Evolutionary conservation across 2,113 vertebrate species (phyloP), one percentile per base, ranked within the genome.

Genomic region (Paedocypris sp.): DNA sequence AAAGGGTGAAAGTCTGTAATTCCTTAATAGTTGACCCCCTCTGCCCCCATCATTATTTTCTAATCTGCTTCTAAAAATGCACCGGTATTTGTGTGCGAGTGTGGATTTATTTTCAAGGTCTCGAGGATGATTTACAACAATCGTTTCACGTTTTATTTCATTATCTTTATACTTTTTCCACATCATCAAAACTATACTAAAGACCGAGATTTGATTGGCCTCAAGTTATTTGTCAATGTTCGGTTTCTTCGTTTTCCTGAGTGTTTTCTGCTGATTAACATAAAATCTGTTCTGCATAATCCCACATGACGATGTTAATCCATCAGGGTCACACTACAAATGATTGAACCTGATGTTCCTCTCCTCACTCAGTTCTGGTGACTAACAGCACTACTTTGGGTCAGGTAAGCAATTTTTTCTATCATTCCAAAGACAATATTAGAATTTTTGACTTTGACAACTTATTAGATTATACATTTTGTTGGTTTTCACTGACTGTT

Each of bases 281-380:
- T 76, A 72, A 86, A 85, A 82, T 72, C 78, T 73, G 78, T 54
- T 42, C 35, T 82, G 75, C 81, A 80, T 89, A 85, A 87, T 90
- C 88, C 83, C 85, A 78, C 82, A 88, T 93, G 91, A 91, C 85
- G 79, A 64, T 51, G 70, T 75, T 93, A 91, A 93, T 91, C 88
- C 85, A 64, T 75, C 72, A 65, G 84, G 75, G 82, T 81, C 75
- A 74, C 73, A 41, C 75, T 87, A 85, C 86, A 88, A 88, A 86
- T 74, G 80, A 79, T 70, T 80, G 57, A 64, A 52, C 48, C 39
- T 18, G 65, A 60, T 36, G 20, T 22, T 22, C 50, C n/a, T 58
- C 60, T 69, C 62, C 68, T 69, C 76, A 74, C 78, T 46, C 71
- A 67, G 32, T 46, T 35, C 41, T 68, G 43, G 70, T 2, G 45